phyloP scores from a whole-genome alignment of 2,797 vertebrate species.

The Sebastes diaconus region DNA sequence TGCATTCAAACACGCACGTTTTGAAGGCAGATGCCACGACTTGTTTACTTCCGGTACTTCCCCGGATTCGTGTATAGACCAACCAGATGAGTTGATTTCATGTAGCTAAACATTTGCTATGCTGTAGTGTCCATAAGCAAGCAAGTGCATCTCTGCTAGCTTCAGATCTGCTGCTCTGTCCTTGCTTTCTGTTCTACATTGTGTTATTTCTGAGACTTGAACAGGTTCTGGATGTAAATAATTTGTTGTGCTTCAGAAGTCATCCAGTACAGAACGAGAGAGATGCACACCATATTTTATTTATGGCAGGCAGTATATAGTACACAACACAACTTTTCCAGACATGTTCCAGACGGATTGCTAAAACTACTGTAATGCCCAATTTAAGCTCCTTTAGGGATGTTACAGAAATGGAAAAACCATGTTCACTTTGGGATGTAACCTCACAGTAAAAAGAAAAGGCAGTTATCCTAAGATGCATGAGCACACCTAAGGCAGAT shows the following conservation, averaged over 20 bases:
- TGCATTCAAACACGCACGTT: no score
- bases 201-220: neutral
- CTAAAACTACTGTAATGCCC: neutral
- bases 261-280: neutral
- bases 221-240: neutral
- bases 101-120: neutral
- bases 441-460: neutral
- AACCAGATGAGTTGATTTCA: neutral
- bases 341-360: slow-evolving; percentile 6
- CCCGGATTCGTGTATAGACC: neutral
- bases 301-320: neutral
- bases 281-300: neutral
- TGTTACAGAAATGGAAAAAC: slow-evolving; percentile 33
- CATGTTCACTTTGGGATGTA: slow-evolving; percentile 20
- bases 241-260: neutral
- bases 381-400: slow-evolving; percentile 5
- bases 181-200: neutral
- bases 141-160: neutral
- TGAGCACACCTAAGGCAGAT: slow-evolving; percentile 17
- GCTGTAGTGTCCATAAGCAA: neutral
- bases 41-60: no score
- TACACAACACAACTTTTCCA: neutral
- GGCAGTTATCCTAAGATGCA: slow-evolving; percentile 15
- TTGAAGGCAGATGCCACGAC: no score
- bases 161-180: neutral